A percentile compares a stretch with the other conserved stretches of the same genome.
Evolutionary conservation across 2,888 invertebrate species (phyloP).

Genomic region (Pollenia labialis): DNA sequence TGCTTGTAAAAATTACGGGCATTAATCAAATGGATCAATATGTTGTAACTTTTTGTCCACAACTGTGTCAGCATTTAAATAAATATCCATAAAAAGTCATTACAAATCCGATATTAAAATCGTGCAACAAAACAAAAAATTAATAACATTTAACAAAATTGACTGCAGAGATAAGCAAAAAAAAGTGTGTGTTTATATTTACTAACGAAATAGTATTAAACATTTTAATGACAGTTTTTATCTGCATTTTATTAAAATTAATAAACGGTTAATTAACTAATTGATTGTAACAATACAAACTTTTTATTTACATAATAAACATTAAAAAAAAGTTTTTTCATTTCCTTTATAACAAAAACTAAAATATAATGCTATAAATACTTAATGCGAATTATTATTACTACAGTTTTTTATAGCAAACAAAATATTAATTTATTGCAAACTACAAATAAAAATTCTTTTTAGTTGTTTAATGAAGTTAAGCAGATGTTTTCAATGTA

Average conservation of each 20-base stretch:
- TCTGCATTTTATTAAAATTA: slow-evolving; percentile 25
- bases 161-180: slow-evolving; percentile 5
- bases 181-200: background rate
- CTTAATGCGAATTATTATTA: background rate
- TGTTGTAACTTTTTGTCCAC: background rate
- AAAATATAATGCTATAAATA: background rate
- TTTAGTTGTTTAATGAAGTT: slow-evolving; percentile 4
- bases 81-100: background rate
- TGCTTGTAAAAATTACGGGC: too few species aligned
- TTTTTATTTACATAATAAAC: background rate
- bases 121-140: background rate
- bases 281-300: background rate
- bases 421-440: background rate
- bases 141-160: background rate
- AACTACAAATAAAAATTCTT: background rate
- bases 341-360: background rate
- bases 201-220: background rate
- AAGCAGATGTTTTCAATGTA: background rate
- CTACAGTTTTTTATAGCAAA: background rate
- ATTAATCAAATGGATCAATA: too few species aligned
- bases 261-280: slow-evolving; percentile 21
- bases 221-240: background rate
- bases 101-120: background rate
- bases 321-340: too few species aligned
- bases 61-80: background rate